Evolutionary conservation across 2,888 invertebrate species (phyloP).

Genomic region (Lasioglossum leucozonium): DNA sequence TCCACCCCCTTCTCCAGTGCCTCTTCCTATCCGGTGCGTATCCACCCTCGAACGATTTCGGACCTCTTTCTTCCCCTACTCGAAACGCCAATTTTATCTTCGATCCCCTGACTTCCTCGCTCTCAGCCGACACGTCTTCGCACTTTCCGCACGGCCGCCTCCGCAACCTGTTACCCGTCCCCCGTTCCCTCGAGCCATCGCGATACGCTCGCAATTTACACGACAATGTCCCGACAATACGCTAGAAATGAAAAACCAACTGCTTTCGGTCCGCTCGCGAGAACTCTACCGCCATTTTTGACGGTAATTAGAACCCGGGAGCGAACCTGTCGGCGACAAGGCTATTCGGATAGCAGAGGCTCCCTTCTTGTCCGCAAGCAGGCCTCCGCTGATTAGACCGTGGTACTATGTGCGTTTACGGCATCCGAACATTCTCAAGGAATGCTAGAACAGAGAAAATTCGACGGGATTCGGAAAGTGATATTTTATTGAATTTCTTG

Average conservation of each 20-base stretch:
- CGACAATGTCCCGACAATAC: not conserved
- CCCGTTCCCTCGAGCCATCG: not conserved
- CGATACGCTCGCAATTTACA: not conserved
- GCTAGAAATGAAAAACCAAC: slow-evolving; percentile 7
- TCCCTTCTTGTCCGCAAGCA: not conserved
- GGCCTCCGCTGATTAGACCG: not conserved
- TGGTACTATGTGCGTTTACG: too few species aligned
- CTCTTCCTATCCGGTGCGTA: not conserved
- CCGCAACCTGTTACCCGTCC: not conserved
- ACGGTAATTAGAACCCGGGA: not conserved
- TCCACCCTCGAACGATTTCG: slow-evolving; percentile 12
- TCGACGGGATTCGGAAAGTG: too few species aligned
- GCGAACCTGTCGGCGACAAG: not conserved
- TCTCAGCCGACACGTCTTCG: not conserved
- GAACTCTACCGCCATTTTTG: not conserved
- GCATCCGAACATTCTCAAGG: not conserved
- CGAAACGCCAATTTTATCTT: slow-evolving; percentile 22
- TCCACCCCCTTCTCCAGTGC: not conserved
- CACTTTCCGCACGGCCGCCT: not conserved
- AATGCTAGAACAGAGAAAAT: too few species aligned
- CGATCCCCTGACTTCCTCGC: not conserved
- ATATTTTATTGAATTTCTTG: too few species aligned
- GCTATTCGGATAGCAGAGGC: not conserved
- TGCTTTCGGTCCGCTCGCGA: not conserved
- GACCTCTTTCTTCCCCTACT: not conserved